These are phyloP conservation scores for Phocides pigmalion DNA, from an alignment of 1,140 invertebrate genomes.

Conservation along the genomic window DNA sequence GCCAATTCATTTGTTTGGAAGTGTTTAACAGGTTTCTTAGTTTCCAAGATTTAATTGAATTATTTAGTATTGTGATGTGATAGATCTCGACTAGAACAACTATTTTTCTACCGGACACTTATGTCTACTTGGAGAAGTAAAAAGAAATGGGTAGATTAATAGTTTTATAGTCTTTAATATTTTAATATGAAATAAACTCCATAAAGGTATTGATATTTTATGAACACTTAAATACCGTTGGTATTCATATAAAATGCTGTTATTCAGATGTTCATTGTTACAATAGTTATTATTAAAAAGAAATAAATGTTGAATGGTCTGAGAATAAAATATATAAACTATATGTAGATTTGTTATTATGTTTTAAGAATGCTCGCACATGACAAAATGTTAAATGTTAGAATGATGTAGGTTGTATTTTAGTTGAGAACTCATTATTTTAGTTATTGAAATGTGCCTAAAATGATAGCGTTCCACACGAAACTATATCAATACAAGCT, in stretches of 20 bases:
- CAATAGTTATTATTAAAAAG: constrained; percentile 11
- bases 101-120: constrained; percentile 10
- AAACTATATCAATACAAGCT: constrained; percentile 22
- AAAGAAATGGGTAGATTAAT: neutral
- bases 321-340: constrained; percentile 7
- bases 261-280: constrained; percentile 17
- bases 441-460: constrained; percentile 25
- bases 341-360: neutral
- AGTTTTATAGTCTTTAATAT: neutral
- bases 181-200: neutral
- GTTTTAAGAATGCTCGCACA: constrained; percentile 21
- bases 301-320: constrained; percentile 15
- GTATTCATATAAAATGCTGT: constrained; percentile 19
- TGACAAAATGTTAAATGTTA: constrained; percentile 14
- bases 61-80: constrained; percentile 2
- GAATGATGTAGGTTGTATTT: constrained; percentile 19
- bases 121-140: neutral
- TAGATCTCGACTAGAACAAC: constrained; percentile 9
- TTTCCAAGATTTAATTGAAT: neutral
- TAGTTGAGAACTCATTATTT: constrained; percentile 3
- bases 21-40: neutral
- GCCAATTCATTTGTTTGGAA: neutral
- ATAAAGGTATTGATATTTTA: neutral
- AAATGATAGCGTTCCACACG: constrained; percentile 13
- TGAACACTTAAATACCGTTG: neutral